phyloP scores from a whole-genome alignment of 2,888 invertebrate genomes.

The Chironomus riparius region DNA sequence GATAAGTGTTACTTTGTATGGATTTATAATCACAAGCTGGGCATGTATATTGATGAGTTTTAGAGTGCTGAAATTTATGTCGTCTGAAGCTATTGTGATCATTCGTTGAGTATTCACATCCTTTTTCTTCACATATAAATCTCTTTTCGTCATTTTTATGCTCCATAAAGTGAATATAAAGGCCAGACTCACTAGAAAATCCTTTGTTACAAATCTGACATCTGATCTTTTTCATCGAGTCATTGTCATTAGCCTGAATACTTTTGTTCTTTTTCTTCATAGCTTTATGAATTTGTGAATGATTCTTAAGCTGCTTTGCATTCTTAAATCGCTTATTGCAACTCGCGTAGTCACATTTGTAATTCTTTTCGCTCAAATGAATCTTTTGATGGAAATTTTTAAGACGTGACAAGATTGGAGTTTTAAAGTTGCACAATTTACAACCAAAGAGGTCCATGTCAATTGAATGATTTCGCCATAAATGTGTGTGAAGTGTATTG shows the following conservation, averaged over 20 bases:
- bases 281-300: slow-evolving; percentile 51
- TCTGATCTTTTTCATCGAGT: not conserved
- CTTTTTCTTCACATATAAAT: slow-evolving; percentile 55
- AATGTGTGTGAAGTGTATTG: slow-evolving; percentile 63
- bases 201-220: slow-evolving; percentile 22
- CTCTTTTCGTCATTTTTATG: slow-evolving; percentile 55
- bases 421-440: slow-evolving; percentile 64
- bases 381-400: slow-evolving; percentile 66
- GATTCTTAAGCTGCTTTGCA: slow-evolving; percentile 67
- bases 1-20: slow-evolving; percentile 70
- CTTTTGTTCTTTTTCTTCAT: slow-evolving; percentile 37
- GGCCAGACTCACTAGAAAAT: slow-evolving; percentile 17
- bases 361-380: slow-evolving; percentile 56
- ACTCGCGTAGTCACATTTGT: slow-evolving; percentile 44
- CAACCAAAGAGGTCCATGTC: slow-evolving; percentile 75
- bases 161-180: slow-evolving; percentile 21
- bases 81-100: slow-evolving; percentile 76
- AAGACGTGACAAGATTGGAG: slow-evolving; percentile 58
- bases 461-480: slow-evolving; percentile 67
- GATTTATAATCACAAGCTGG: slow-evolving; percentile 68
- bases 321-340: slow-evolving; percentile 76
- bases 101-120: slow-evolving; percentile 60
- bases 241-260: not conserved
- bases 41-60: slow-evolving; percentile 67
- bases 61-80: slow-evolving; percentile 68